These are phyloP conservation scores for Rhipidura dahli DNA, from an alignment of 2,113 vertebrate species.

Conservation along the genomic window DNA sequence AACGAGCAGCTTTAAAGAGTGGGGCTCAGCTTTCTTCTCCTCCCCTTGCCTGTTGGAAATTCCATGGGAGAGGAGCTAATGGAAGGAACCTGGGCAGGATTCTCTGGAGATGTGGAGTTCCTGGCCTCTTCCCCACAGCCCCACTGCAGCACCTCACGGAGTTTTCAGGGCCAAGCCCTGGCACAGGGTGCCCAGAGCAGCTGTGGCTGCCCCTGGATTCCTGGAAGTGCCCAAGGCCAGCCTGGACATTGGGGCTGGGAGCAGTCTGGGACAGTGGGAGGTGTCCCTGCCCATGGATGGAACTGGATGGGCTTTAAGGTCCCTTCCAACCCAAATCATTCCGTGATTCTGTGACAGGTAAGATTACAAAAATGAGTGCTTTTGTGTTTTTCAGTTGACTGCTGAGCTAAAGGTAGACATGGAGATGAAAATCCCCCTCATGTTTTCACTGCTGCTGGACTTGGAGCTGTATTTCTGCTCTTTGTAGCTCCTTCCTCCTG, in stretches of 20 bases:
- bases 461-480: background rate
- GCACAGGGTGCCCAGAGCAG: background rate
- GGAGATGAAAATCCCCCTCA: background rate
- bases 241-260: background rate
- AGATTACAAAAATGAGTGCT: background rate
- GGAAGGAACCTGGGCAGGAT: background rate
- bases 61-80: background rate
- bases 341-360: background rate
- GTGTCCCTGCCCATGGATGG: background rate
- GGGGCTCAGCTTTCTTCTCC: background rate
- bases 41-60: background rate
- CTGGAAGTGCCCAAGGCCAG: background rate
- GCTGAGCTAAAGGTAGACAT: background rate
- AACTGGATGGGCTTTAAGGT: background rate
- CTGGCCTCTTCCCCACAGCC: background rate
- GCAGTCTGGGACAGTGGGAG: background rate
- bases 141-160: accelerated
- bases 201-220: background rate
- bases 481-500: background rate
- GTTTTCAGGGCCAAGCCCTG: background rate
- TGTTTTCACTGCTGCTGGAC: background rate
- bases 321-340: background rate
- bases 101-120: background rate
- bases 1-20: background rate
- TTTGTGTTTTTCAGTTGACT: background rate